phyloP scores from a whole-genome alignment of 2,888 invertebrate genomes.

The Lasioglossum marginatum region DNA sequence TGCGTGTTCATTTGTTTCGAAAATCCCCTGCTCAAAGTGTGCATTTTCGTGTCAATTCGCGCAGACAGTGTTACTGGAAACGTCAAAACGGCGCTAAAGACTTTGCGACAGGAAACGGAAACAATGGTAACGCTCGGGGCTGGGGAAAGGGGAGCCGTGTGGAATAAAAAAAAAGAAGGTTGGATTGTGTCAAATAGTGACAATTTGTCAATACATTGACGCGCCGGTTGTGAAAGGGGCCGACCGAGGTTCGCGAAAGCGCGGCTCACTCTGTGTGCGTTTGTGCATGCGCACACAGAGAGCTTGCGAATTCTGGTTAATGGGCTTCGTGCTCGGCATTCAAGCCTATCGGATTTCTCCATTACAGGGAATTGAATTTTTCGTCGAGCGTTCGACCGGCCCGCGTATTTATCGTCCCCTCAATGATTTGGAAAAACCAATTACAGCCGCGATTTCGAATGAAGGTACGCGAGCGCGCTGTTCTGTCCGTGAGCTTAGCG shows the following conservation, averaged over 20 bases:
- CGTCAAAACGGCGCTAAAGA: conserved; percentile 34
- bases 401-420: conserved; percentile 26
- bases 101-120: conserved; percentile 22
- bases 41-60: not conserved
- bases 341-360: conserved; percentile 45
- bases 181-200: conserved; percentile 34
- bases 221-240: conserved; percentile 21
- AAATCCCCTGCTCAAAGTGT: not conserved
- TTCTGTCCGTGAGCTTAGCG: conserved; percentile 23
- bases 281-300: not conserved
- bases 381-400: conserved; percentile 22
- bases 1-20: not conserved
- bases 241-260: conserved; percentile 15
- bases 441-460: conserved; percentile 39
- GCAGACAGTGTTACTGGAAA: conserved; percentile 2
- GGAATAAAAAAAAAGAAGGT: conserved; percentile 5
- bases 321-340: conserved; percentile 1
- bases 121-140: not conserved
- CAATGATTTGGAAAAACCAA: conserved; percentile 36
- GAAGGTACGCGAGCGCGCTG: conserved; percentile 28
- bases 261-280: not conserved
- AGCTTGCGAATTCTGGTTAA: conserved; percentile 27
- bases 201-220: conserved; percentile 42
- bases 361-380: conserved; percentile 47
- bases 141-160: not conserved